These are phyloP conservation scores for Gonioctena quinquepunctata DNA, from an alignment of 1,140 invertebrate genomes.

Conservation along the genomic window DNA sequence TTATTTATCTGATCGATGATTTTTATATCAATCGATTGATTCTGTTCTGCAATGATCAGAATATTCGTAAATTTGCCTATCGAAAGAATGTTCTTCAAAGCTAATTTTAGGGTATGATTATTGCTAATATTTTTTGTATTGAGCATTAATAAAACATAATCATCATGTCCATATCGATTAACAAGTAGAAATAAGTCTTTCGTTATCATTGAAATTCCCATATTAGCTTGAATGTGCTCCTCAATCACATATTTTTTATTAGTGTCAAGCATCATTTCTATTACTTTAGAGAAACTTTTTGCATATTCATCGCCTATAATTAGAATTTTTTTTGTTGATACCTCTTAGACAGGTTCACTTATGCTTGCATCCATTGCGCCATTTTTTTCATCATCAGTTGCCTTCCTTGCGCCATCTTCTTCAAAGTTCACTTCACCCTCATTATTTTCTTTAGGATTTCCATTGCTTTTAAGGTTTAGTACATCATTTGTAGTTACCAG, in stretches of 20 bases:
- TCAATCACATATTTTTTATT: neutral
- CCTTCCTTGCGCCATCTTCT: neutral
- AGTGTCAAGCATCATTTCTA: too few relatives aligned
- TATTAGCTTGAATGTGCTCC: conserved; percentile 1
- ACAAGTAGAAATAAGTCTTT: conserved; percentile 4
- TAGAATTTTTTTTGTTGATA: neutral
- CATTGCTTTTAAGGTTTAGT: neutral
- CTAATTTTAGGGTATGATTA: conserved; percentile 1
- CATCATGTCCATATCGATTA: neutral
- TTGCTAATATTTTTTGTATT: conserved; percentile 5
- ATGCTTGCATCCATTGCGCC: neutral
- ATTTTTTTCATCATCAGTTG: neutral
- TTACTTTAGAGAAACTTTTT: neutral
- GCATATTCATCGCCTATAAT: neutral
- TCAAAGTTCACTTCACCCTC: neutral
- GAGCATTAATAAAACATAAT: neutral
- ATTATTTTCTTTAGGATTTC: neutral
- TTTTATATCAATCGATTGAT: conserved; percentile 1
- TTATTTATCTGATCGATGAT: neutral
- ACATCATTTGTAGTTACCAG: neutral
- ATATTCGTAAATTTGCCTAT: conserved; percentile 3
- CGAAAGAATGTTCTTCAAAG: neutral
- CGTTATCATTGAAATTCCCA: neutral
- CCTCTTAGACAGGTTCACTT: neutral
- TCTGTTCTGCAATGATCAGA: neutral